These are phyloP conservation scores for Henricia sp. DNA, from an alignment of 53 echinoderm and acorn worm species.

Conservation along the genomic window DNA sequence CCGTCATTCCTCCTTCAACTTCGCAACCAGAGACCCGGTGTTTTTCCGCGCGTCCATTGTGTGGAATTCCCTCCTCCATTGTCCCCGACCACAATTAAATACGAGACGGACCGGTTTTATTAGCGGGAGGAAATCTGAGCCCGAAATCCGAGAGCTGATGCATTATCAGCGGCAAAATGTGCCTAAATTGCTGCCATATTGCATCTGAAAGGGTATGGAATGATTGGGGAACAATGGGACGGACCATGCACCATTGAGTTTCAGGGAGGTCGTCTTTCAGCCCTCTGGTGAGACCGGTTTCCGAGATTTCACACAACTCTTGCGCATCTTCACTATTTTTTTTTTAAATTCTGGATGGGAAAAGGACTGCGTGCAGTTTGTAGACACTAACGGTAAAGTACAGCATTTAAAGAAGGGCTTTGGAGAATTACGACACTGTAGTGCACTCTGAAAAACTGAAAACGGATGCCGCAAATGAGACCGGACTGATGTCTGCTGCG, in stretches of 20 bases:
- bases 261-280: slow-evolving; percentile 19
- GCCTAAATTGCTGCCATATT: slow-evolving; percentile 59
- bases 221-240: neutral
- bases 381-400: neutral
- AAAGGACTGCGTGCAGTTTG: neutral
- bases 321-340: neutral
- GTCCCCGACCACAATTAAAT: slow-evolving; percentile 49
- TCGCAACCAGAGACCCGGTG: slow-evolving; percentile 25
- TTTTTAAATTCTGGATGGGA: neutral
- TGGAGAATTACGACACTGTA: slow-evolving; percentile 48
- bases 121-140: slow-evolving; percentile 29
- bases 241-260: slow-evolving; percentile 52
- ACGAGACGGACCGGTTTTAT: slow-evolving; percentile 21
- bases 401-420: slow-evolving; percentile 16
- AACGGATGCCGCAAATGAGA: slow-evolving; percentile 37
- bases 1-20: neutral
- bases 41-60: slow-evolving; percentile 13
- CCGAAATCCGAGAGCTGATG: slow-evolving; percentile 37
- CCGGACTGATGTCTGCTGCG: slow-evolving; percentile 40
- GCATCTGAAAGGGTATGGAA: slow-evolving; percentile 22
- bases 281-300: neutral
- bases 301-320: neutral
- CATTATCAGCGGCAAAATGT: slow-evolving; percentile 52
- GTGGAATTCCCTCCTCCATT: slow-evolving; percentile 24
- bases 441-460: slow-evolving; percentile 33